These are phyloP conservation scores for Varecia variegata DNA, from an alignment of 2,797 vertebrate species.

Conservation along the genomic window DNA sequence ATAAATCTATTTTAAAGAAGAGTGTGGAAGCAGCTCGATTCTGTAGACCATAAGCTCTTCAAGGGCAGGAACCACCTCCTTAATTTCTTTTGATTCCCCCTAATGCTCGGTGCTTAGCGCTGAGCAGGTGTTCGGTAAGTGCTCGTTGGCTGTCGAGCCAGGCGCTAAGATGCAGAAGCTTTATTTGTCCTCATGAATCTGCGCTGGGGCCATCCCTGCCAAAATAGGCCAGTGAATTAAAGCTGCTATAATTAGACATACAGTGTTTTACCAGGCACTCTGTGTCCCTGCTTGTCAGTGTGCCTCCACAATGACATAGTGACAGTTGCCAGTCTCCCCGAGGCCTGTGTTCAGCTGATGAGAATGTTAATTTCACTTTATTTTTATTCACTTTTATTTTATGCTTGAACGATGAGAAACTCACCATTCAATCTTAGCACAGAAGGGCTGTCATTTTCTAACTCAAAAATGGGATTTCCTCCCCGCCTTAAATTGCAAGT, in stretches of 20 bases:
- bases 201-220: conserved; percentile 19
- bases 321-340: conserved; percentile 57
- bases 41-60: not conserved
- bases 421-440: conserved; percentile 3
- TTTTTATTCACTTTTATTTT: conserved; percentile 65
- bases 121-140: conserved; percentile 55
- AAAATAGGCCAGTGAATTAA: conserved; percentile 39
- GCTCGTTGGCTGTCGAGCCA: conserved; percentile 41
- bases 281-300: conserved; percentile 38
- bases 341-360: conserved; percentile 56
- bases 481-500: not conserved
- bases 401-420: conserved; percentile 57
- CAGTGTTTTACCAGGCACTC: not conserved
- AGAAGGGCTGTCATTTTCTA: conserved; percentile 54
- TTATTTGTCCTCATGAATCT: conserved; percentile 60
- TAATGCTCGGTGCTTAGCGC: conserved; percentile 61
- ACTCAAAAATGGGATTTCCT: not conserved
- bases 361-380: conserved; percentile 58
- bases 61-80: conserved; percentile 43
- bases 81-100: conserved; percentile 46
- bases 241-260: conserved; percentile 67
- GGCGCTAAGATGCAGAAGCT: conserved; percentile 65
- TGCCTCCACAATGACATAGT: not conserved
- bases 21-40: not conserved
- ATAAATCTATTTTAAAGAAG: not conserved